Base-by-base conservation (phyloP, 2,113 vertebrate genomes). In the Psophia crepitans region DNA sequence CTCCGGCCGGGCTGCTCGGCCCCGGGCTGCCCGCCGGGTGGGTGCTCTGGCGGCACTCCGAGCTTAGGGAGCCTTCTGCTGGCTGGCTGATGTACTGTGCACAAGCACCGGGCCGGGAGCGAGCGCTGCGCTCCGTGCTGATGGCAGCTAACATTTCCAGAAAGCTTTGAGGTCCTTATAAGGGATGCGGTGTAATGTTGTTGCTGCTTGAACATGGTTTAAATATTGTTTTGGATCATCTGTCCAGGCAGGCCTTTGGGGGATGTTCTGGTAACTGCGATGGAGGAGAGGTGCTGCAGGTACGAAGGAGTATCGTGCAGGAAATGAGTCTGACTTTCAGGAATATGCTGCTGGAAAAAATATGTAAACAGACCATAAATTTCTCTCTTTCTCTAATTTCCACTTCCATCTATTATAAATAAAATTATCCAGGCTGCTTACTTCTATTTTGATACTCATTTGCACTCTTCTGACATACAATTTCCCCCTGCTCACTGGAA, bases 41-140 rank as follows among this genome's bases (percentile, higher is more conserved):
- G 46, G 0, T 7, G 78, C 61, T 71, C 16, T 76, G 5, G 44
- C 64, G 0, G 48, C 84, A 26, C 70, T 84, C 60, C 20, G 22
- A 24, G 95, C 0, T 19, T 13, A 46, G 88, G 90, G 97, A 90
- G 97, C 97, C 97, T 70, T 92, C 94, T 96, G 86, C 95, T 75
- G 96, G 95, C 2, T 9, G 61, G 12, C 41, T 6, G 18, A 4
- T 4, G 90, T 49, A 84, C 39, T 81, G 93, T 20, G 56, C 24
- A 3, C 73, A 60, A 63, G 56, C 21, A 0, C 16, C 16, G 2
- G 16, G 17, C 32, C 53, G 1, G 37, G 24, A 1, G 18, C 1
- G 11, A 61, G 46, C 33, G 0, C 54, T 1, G 43, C 5, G 83
- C 60, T 39, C 5, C 81, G 1, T 3, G 0, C 12, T 1, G 9